phyloP scores from a whole-genome alignment of 2,113 vertebrate species.

The Spizaetus ornatus region DNA sequence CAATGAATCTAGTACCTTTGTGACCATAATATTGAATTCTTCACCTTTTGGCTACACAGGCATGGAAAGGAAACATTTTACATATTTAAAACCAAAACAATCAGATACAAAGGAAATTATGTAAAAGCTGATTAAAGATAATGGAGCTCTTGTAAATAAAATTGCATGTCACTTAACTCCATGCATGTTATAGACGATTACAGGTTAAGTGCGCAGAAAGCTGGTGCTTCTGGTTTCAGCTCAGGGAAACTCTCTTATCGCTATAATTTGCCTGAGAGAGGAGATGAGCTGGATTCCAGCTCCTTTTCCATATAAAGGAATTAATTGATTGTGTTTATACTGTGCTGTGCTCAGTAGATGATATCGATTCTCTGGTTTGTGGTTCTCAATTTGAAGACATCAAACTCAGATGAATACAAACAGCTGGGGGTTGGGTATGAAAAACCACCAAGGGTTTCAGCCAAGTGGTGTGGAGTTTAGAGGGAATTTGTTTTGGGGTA shows the following conservation, averaged over 20 bases:
- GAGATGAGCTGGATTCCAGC: background rate
- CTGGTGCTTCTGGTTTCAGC: background rate
- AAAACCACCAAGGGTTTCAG: background rate
- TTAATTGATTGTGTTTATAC: conserved; percentile 26
- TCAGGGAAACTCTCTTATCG: background rate
- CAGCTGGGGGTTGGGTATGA: background rate
- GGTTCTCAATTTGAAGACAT: conserved; percentile 7
- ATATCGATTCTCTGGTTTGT: background rate
- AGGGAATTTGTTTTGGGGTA: background rate
- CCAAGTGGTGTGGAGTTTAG: background rate
- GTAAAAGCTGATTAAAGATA: conserved; percentile 3
- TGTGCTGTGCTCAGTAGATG: background rate
- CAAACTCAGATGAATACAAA: background rate
- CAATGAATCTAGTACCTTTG: background rate
- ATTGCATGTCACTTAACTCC: background rate
- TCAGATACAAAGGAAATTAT: background rate
- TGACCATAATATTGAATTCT: background rate
- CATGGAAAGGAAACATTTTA: background rate
- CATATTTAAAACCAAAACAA: background rate
- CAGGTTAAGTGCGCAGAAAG: background rate
- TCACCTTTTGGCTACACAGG: background rate
- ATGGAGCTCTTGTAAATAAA: background rate
- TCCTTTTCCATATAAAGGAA: conserved; percentile 30
- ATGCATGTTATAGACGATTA: background rate
- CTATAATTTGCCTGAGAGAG: background rate